Evolutionary conservation across 2,888 invertebrate genomes (phyloP).

Genomic region (Shargacucullia verbasci): DNA sequence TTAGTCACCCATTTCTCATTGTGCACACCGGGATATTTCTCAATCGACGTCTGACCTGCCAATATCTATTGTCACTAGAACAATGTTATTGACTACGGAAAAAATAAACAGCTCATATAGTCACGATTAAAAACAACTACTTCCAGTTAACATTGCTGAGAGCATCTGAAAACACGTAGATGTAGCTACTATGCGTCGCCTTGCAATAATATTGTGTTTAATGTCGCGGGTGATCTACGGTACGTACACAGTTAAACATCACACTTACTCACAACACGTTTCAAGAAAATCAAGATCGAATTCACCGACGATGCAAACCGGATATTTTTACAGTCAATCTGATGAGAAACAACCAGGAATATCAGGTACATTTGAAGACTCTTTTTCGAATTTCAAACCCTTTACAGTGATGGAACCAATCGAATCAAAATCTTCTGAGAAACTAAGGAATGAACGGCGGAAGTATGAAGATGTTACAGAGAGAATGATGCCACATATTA

Average conservation of each 20-base stretch:
- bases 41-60: conserved; percentile 66
- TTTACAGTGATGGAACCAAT: conserved; percentile 21
- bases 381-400: conserved; percentile 11
- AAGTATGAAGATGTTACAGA: conserved; percentile 13
- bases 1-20: conserved; percentile 50
- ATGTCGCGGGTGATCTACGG: conserved; percentile 63
- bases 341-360: conserved; percentile 59
- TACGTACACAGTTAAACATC: conserved; percentile 62
- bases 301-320: conserved; percentile 55
- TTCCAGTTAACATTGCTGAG: conserved; percentile 70
- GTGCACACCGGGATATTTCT: conserved; percentile 72
- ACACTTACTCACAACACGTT: conserved; percentile 55
- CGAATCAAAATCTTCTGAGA: conserved; percentile 32
- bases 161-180: conserved; percentile 64
- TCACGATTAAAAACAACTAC: conserved; percentile 66
- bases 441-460: conserved; percentile 9
- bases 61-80: conserved; percentile 72
- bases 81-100: conserved; percentile 68
- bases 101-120: conserved; percentile 80
- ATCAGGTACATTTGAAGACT: conserved; percentile 47
- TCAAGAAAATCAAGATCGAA: conserved; percentile 64
- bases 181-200: conserved; percentile 66
- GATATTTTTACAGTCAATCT: conserved; percentile 65
- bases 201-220: conserved; percentile 66
- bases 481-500: conserved; percentile 24